phyloP scores from a whole-genome alignment of 2,888 invertebrate genomes.

The Horisme vitalbata region DNA sequence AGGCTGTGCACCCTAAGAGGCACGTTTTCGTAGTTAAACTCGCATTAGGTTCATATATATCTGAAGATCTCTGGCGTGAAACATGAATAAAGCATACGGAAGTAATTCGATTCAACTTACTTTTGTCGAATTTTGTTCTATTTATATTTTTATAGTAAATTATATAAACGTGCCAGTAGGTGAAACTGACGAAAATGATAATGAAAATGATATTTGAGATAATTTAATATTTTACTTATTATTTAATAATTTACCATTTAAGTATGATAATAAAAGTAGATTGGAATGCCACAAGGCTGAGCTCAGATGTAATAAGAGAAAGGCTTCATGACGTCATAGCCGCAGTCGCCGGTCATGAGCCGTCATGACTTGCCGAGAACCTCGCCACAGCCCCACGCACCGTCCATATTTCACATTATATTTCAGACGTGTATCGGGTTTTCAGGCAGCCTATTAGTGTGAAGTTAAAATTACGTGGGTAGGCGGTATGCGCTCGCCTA shows the following conservation, averaged over 20 bases:
- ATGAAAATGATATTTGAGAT: too few relatives aligned
- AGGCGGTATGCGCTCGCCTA: neutral
- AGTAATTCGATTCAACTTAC: neutral
- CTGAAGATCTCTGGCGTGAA: constrained; percentile 21
- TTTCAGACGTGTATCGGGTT: constrained; percentile 19
- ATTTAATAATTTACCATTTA: too few relatives aligned
- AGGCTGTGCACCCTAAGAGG: too few relatives aligned
- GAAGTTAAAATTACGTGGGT: constrained; percentile 22
- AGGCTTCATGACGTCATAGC: constrained; percentile 12
- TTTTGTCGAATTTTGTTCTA: neutral
- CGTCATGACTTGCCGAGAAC: constrained; percentile 10
- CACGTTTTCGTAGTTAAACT: constrained; percentile 31
- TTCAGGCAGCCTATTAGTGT: constrained; percentile 25
- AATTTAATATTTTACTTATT: too few relatives aligned
- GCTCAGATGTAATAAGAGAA: constrained; percentile 10
- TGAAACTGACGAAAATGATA: too few relatives aligned
- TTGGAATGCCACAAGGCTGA: too few relatives aligned
- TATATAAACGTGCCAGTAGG: too few relatives aligned
- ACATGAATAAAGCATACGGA: constrained; percentile 9
- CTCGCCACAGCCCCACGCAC: too few relatives aligned
- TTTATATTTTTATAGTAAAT: neutral
- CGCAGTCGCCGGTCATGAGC: too few relatives aligned
- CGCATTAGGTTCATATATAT: constrained; percentile 26
- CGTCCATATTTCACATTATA: constrained; percentile 17
- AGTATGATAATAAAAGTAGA: too few relatives aligned